phyloP scores from a whole-genome alignment of 2,888 invertebrate genomes.

The Cecidostiba fungosa region DNA sequence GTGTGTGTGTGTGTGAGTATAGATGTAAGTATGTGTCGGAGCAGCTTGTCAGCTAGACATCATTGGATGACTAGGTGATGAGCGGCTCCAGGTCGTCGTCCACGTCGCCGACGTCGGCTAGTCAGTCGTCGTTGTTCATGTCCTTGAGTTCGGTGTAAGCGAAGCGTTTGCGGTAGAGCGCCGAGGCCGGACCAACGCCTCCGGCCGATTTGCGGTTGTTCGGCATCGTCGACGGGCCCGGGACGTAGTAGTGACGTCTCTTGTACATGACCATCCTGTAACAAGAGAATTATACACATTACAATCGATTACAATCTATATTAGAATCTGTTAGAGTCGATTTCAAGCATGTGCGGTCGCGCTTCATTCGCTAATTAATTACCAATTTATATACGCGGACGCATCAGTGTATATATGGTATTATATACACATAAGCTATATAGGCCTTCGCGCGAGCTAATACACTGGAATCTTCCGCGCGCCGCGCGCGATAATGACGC shows the following conservation, averaged over 20 bases:
- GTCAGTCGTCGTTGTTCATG: slow-evolving; percentile 79
- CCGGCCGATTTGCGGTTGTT: slow-evolving; percentile 64
- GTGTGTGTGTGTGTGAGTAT: neutral
- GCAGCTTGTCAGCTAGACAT: too few species aligned
- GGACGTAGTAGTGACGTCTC: slow-evolving; percentile 74
- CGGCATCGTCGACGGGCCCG: slow-evolving; percentile 72
- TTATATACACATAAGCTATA: too few species aligned
- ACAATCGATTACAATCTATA: too few species aligned
- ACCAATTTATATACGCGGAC: too few species aligned
- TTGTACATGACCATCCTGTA: slow-evolving; percentile 77
- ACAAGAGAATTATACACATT: too few species aligned
- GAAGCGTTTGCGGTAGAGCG: slow-evolving; percentile 75
- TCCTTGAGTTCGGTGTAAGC: slow-evolving; percentile 78
- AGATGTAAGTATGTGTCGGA: neutral
- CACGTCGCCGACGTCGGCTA: slow-evolving; percentile 13
- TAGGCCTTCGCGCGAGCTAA: too few species aligned
- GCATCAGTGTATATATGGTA: too few species aligned
- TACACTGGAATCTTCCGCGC: too few species aligned
- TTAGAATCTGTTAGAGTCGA: too few species aligned
- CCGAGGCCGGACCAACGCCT: slow-evolving; percentile 63
- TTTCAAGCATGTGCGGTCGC: too few species aligned
- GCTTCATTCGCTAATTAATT: too few species aligned
- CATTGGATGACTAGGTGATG: neutral
- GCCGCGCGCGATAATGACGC: too few species aligned
- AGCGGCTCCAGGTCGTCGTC: slow-evolving; percentile 34